Evolutionary conservation across 2,888 invertebrate species (phyloP).

Genomic region (Eucriotettix oculatus): DNA sequence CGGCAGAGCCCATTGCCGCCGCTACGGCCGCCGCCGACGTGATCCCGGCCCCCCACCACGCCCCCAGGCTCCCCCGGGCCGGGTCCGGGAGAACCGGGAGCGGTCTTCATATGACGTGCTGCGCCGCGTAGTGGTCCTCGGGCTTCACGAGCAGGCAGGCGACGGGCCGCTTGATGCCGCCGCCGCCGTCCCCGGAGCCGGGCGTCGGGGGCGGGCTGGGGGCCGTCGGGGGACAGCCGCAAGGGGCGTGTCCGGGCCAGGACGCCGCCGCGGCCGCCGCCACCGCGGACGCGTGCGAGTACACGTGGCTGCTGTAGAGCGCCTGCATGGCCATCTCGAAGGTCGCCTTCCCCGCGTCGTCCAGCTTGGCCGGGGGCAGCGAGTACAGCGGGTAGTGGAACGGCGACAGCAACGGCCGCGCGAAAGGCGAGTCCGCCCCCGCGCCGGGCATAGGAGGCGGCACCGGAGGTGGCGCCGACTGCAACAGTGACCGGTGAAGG

Average conservation of each 20-base stretch:
- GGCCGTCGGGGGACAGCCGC: constrained; percentile 15
- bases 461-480: constrained; percentile 21
- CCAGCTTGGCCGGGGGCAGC: not conserved
- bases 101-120: constrained; percentile 70
- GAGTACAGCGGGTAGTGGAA: constrained; percentile 22
- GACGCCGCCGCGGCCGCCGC: constrained; percentile 18
- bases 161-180: constrained; percentile 31
- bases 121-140: constrained; percentile 22
- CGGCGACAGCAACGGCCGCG: constrained; percentile 16
- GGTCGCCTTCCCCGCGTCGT: not conserved
- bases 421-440: constrained; percentile 25
- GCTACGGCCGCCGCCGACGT: constrained; percentile 27
- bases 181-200: not conserved
- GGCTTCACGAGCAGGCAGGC: constrained; percentile 49
- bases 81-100: constrained; percentile 61
- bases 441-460: constrained; percentile 34
- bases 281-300: constrained; percentile 27
- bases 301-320: constrained; percentile 38
- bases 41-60: not conserved
- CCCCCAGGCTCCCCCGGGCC: constrained; percentile 34
- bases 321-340: not conserved
- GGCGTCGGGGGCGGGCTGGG: constrained; percentile 8
- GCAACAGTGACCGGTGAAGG: constrained; percentile 22
- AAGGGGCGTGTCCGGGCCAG: constrained; percentile 20
- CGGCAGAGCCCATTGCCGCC: constrained; percentile 24